Conservation (phyloP, 2,888 invertebrate species). For the Agrochola lychnidis region DNA sequence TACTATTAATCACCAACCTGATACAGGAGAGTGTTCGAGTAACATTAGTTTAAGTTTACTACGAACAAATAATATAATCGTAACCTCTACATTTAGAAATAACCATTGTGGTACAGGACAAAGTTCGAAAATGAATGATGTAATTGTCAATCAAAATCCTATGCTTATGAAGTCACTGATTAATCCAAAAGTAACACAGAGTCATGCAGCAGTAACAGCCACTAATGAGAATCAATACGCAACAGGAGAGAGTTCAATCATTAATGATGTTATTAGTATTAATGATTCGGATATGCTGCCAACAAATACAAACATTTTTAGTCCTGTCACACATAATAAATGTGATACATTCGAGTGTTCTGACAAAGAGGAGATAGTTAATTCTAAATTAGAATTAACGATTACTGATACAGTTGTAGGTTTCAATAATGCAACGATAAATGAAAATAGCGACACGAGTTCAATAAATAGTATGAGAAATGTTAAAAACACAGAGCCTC, state of each 20-base stretch:
- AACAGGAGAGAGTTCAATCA: constrained; percentile 5
- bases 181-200: neutral
- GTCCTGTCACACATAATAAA: neutral
- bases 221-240: constrained; percentile 11
- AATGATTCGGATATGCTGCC: neutral
- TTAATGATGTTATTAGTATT: constrained; percentile 1
- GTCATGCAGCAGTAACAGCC: too few relatives aligned
- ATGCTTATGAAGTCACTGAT: neutral
- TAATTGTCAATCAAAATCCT: neutral
- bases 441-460: neutral
- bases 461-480: neutral
- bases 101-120: neutral
- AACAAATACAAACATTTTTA: neutral
- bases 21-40: neutral
- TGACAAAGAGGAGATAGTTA: neutral
- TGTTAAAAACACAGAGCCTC: neutral
- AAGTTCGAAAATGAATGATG: neutral
- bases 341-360: neutral
- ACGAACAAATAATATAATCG: neutral
- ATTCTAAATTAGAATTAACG: constrained; percentile 1
- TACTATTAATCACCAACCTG: neutral
- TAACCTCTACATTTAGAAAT: neutral
- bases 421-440: neutral
- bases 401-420: constrained; percentile 16
- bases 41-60: constrained; percentile 6